Percentiles rank a stretch among this genome's conserved stretches.
Conservation (phyloP, 2,797 vertebrate genomes). For the Rhyacichthys aspro region DNA sequence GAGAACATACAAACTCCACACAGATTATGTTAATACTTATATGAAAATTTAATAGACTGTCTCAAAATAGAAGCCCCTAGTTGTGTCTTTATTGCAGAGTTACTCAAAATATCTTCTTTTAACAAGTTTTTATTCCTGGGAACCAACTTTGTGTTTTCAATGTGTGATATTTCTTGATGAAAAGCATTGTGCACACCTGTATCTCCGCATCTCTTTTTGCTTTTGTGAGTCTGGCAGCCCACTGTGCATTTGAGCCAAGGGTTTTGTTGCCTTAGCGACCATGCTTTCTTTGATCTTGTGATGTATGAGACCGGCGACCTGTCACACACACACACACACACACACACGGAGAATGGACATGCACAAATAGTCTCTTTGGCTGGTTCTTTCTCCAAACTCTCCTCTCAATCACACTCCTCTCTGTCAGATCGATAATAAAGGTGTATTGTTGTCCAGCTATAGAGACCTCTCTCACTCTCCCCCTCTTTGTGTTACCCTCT, state of each 20-base stretch:
- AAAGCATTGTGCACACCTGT: constrained; percentile 24
- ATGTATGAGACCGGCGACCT: constrained; percentile 62
- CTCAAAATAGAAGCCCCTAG: too few relatives aligned
- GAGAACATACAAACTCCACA: too few relatives aligned
- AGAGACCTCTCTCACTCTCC: constrained; percentile 39
- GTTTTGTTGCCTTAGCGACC: constrained; percentile 62
- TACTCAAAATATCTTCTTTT: constrained; percentile 1
- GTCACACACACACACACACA: constrained; percentile 27
- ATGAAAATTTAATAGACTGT: too few relatives aligned
- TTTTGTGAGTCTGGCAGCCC: constrained; percentile 44
- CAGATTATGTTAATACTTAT: too few relatives aligned
- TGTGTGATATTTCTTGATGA: constrained; percentile 5
- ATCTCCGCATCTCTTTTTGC: constrained; percentile 44
- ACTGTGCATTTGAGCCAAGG: constrained; percentile 58
- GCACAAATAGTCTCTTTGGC: constrained; percentile 32
- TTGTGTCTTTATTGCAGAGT: background rate
- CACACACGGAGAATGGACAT: constrained; percentile 25
- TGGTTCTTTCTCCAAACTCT: constrained; percentile 35
- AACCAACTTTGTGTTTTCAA: constrained; percentile 6
- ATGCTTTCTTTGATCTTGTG: constrained; percentile 68
- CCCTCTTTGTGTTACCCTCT: constrained; percentile 34
- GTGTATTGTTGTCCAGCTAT: constrained; percentile 67
- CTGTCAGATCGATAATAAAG: constrained; percentile 71
- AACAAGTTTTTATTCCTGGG: constrained; percentile 1
- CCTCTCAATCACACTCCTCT: constrained; percentile 43